phyloP scores from a whole-genome alignment of 2,888 invertebrate genomes.

The Diarsia brunnea region DNA sequence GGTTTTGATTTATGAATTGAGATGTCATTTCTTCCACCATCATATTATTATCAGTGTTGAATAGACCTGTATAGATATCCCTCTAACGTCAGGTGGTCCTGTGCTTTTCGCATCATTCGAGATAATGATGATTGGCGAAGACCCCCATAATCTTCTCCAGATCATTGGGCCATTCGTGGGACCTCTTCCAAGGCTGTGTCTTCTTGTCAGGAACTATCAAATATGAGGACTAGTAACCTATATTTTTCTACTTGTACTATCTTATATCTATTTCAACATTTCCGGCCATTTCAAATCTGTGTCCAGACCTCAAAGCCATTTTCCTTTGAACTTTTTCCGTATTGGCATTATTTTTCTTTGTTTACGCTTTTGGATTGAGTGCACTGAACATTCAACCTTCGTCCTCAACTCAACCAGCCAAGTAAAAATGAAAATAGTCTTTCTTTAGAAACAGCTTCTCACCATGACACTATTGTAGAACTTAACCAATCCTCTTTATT shows the following conservation, averaged over 20 bases:
- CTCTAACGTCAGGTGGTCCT: background rate
- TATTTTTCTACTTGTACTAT: background rate
- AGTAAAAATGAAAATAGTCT: slow-evolving; percentile 1
- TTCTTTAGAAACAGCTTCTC: slow-evolving; percentile 5
- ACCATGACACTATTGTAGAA: slow-evolving; percentile 43
- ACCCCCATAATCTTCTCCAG: too few species aligned
- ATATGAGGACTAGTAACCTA: background rate
- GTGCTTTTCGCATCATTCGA: background rate
- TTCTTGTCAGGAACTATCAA: background rate
- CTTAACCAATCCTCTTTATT: slow-evolving; percentile 23
- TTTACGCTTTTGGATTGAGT: background rate
- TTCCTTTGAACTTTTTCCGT: background rate
- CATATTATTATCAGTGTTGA: background rate
- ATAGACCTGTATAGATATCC: background rate
- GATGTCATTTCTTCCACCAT: background rate
- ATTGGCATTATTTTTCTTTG: background rate
- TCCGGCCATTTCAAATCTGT: background rate
- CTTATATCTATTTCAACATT: background rate
- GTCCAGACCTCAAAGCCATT: background rate
- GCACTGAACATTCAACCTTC: background rate
- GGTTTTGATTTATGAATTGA: background rate
- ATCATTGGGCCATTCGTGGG: background rate
- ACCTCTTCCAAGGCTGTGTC: background rate
- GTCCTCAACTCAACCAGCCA: background rate
- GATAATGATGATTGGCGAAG: too few species aligned